Base-by-base conservation (phyloP, 1,140 invertebrate genomes). In the Grapholita molesta region DNA sequence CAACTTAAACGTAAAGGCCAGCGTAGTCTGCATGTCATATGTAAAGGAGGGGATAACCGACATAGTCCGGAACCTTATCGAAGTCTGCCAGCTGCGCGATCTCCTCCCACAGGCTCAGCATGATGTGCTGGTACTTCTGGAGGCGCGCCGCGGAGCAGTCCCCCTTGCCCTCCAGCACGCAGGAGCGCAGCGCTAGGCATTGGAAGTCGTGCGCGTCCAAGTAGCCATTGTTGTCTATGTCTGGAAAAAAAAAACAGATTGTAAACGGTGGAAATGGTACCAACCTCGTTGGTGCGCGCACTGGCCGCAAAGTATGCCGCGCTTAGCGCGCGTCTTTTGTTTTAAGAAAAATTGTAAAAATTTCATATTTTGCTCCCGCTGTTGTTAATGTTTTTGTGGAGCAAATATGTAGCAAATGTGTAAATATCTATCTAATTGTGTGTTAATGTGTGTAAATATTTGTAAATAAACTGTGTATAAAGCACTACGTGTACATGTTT, bases 161-260 rank as follows among this genome's bases (percentile, higher is more conserved):
- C 28, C 96, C 96, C 75, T 96, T 96, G 65, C 96, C 96, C 81
- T 97, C 96, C 48, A 97, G 94, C 7, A 97, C 93, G 66, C 96
- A 97, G 67, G 96, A 95, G 74, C 95, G 93, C 6, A 97, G 85
- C 9, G 96, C 96, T 88, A 97, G 94, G 82, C 96, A 96, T 70
- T 96, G 94, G 83, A 97, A 97, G 88, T 97, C 96, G 76, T 95
- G 95, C 72, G 96, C 94, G 74, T 97, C 96, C 75, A 97, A 84
- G 80, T 94, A 95, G 24, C 96, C 96, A 85, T 97, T 97, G 89
- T 95, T 96, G 86, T 97, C 96, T 72, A 96, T 96, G 92, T 97
- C 96, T 97, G 83, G 28, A 89, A 89, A 69, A 52, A 11, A 6
- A 38, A 38, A 38, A 3, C 15, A 2, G 3, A n/a, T 38, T 38